Percentiles rank a stretch among this genome's conserved stretches.
phyloP scores from a whole-genome alignment of 2,888 invertebrate genomes.

The Phania funesta region DNA sequence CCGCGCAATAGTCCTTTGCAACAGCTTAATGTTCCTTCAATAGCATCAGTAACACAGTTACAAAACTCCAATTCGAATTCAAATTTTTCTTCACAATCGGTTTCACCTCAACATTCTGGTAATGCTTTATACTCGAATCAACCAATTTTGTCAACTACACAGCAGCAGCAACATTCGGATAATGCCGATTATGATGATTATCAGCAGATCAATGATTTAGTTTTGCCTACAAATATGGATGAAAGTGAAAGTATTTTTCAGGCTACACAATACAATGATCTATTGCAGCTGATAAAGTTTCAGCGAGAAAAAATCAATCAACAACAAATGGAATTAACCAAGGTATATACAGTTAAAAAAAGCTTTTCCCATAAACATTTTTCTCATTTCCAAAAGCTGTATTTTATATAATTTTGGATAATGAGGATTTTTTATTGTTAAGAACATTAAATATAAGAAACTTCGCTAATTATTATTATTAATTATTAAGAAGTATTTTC shows the following conservation, averaged over 20 bases:
- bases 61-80: conserved; percentile 39
- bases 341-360: conserved; percentile 83
- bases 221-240: conserved; percentile 71
- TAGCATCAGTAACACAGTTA: conserved; percentile 1
- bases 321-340: conserved; percentile 94
- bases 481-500: too few relatives aligned
- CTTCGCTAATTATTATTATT: too few relatives aligned
- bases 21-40: conserved; percentile 67
- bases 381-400: too few relatives aligned
- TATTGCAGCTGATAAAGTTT: conserved; percentile 92
- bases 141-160: background rate
- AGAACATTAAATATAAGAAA: too few relatives aligned
- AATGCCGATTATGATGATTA: conserved; percentile 61
- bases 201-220: conserved; percentile 64
- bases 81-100: conserved; percentile 49
- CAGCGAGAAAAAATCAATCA: conserved; percentile 93
- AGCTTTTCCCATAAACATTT: too few relatives aligned
- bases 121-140: conserved; percentile 62
- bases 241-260: conserved; percentile 84
- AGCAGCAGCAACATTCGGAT: conserved; percentile 42
- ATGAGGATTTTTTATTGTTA: too few relatives aligned
- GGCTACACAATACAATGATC: conserved; percentile 89
- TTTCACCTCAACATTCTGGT: conserved; percentile 41
- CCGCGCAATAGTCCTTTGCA: conserved; percentile 81
- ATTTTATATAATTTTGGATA: too few relatives aligned